These are phyloP conservation scores for Sebastes minor DNA, from an alignment of 2,797 vertebrate genomes.

Conservation along the genomic window DNA sequence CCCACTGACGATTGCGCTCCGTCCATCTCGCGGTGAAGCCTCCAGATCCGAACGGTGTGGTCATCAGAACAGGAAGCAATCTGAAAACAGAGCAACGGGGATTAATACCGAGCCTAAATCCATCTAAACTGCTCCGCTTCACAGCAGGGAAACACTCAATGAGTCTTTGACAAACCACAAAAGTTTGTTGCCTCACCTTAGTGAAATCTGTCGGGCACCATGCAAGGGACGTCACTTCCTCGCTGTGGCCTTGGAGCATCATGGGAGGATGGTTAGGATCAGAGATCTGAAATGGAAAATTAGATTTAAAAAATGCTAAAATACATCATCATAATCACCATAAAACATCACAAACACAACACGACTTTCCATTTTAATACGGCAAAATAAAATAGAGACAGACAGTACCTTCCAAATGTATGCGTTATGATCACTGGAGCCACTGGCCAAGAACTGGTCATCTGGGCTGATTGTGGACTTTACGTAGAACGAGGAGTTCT, in stretches of 20 bases:
- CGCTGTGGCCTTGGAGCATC: conserved; percentile 90
- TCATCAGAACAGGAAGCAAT: conserved; percentile 98
- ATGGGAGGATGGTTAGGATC: conserved; percentile 86
- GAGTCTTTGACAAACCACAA: background rate
- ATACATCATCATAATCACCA: background rate
- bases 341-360: background rate
- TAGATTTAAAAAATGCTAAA: background rate
- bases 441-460: conserved; percentile 94
- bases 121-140: conserved; percentile 17
- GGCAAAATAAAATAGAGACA: background rate
- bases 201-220: conserved; percentile 98
- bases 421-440: conserved; percentile 90
- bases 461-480: conserved; percentile 94
- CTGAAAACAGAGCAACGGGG: conserved; percentile 72
- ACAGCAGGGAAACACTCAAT: background rate
- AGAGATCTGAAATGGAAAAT: conserved; percentile 84
- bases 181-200: conserved; percentile 82
- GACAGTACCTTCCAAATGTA: conserved; percentile 95
- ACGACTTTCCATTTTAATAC: too few species aligned
- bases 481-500: conserved; percentile 95
- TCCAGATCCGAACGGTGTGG: conserved; percentile 94
- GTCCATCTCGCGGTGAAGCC: conserved; percentile 77
- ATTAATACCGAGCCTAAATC: conserved; percentile 28
- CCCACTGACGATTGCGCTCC: conserved; percentile 70
- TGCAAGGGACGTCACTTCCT: conserved; percentile 94